Evolutionary conservation across 2,113 vertebrate species (phyloP), one percentile per base, ranked within the genome.

Genomic region (Pycnonotus jocosus): DNA sequence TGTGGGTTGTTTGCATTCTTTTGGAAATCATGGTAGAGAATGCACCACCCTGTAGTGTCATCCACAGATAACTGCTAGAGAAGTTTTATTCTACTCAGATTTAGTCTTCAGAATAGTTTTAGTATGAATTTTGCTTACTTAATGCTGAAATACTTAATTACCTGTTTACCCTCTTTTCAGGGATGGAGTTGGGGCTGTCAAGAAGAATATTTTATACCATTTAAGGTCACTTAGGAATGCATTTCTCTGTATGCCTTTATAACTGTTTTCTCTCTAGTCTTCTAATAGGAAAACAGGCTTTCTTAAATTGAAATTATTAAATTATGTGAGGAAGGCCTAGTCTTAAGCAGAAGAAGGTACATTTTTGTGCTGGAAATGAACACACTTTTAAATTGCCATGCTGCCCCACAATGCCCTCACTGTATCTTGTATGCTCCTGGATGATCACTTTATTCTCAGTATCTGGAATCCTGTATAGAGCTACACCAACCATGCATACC

Each of bases 401-500:
- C 8, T 84, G 33, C 25, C 62, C 50, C 9, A 17, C 9, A 22
- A 2, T 81, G 35, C 44, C 54, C 22, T 69, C n/a, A 6, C 4
- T 42, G n/a, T 69, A n/a, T 40, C 11, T 38, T 48, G 51, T 20
- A 8, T 45, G 31, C 57, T 68, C 80, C 65, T 45, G 64, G 48
- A 38, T 56, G 37, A 44, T 74, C 4, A 12, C 24, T 70, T 78
- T 33, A 25, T 51, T 86, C 13, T 74, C 40, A 24, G 15, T 83
- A 30, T 25, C 51, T 66, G 21, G 14, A 18, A 22, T 37, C 0
- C 0, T 28, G 27, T 27, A 7, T 13, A 12, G 70, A 61, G 33
- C 9, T 20, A 57, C 21, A 3, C 13, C 31, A 17, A 38, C 40
- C 0, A 0, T 3, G 2, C 16, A 7, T 65, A 6, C 45, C 12